Evolutionary conservation across 2,113 vertebrate genomes (phyloP).

Genomic region (Semicossyphus pulcher): DNA sequence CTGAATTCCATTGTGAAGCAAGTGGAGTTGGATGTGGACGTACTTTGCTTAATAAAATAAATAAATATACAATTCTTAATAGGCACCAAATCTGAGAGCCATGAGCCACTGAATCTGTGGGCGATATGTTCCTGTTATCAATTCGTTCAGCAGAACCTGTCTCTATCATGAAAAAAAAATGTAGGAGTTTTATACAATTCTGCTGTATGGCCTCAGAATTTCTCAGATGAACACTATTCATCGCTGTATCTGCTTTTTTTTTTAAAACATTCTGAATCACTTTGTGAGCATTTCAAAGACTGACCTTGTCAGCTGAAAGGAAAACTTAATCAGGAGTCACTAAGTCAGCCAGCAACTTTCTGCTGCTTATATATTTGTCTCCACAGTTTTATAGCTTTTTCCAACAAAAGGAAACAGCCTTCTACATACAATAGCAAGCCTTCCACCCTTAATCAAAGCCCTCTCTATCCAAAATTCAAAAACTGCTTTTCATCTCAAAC

Average conservation of each 20-base stretch:
- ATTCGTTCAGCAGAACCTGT: too few species aligned
- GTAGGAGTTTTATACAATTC: too few species aligned
- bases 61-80: too few species aligned
- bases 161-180: too few species aligned
- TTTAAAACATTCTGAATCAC: neutral
- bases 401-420: conserved; percentile 9
- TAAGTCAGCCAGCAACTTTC: conserved; percentile 4
- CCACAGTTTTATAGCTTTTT: conserved; percentile 12
- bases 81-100: too few species aligned
- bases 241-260: too few species aligned
- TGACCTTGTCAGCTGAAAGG: conserved; percentile 36
- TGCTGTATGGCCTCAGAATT: neutral
- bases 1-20: too few species aligned
- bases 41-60: too few species aligned
- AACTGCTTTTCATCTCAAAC: conserved; percentile 1
- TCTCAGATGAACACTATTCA: neutral
- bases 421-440: conserved; percentile 5
- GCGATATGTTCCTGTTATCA: too few species aligned
- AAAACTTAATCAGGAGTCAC: conserved; percentile 15
- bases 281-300: conserved; percentile 17
- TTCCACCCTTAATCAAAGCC: neutral
- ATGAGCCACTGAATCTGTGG: too few species aligned
- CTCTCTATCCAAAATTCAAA: neutral
- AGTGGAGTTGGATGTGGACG: too few species aligned
- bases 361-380: neutral